Percentiles rank a stretch among this genome's conserved stretches.
Evolutionary conservation across 53 echinoderm and acorn worm species (phyloP).

Genomic region (Astropecten irregularis): DNA sequence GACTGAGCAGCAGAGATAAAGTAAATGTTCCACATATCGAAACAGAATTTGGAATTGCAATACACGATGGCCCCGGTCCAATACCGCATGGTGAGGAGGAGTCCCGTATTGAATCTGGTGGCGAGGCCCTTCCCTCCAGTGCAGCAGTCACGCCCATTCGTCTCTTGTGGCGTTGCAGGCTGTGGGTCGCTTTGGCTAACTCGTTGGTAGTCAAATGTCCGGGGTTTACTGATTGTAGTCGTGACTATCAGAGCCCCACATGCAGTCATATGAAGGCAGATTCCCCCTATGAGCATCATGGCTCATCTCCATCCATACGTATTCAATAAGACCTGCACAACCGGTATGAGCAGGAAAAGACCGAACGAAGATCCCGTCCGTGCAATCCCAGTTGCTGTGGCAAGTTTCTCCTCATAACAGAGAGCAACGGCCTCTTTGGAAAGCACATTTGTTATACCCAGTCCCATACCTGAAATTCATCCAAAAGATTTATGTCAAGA

Average conservation of each 20-base stretch:
- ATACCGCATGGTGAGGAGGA: not conserved
- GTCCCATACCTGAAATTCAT: not conserved
- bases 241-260: not conserved
- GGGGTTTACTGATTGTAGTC: not conserved
- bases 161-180: too few relatives aligned
- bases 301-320: not conserved
- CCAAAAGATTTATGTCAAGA: too few relatives aligned
- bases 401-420: not conserved
- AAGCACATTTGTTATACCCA: not conserved
- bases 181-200: too few relatives aligned
- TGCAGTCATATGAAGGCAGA: not conserved
- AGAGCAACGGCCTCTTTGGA: too few relatives aligned
- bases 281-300: not conserved
- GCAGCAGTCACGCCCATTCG: not conserved
- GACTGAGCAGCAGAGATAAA: not conserved
- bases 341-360: not conserved
- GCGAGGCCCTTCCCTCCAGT: not conserved
- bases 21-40: conserved; percentile 12
- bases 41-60: not conserved
- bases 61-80: not conserved
- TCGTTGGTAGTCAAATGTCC: too few relatives aligned
- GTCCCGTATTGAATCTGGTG: not conserved
- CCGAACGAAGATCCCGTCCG: not conserved
- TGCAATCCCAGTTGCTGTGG: conserved; percentile 8
- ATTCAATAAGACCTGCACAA: not conserved